These are phyloP conservation scores for Carollia perspicillata DNA, from an alignment of 2,113 vertebrate genomes.

Conservation along the genomic window DNA sequence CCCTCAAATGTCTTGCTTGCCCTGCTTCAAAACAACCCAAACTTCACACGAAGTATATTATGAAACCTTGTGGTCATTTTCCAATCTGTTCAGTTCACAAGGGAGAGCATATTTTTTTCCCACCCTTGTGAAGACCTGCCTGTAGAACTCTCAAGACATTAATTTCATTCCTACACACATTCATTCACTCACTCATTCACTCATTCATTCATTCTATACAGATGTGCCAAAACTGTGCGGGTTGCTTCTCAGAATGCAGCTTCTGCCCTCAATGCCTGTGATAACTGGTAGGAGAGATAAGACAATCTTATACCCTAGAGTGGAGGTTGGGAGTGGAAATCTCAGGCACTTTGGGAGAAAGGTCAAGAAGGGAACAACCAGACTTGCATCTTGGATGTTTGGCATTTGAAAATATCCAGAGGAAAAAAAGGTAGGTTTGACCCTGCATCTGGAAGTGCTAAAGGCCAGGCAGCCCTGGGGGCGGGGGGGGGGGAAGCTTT, in stretches of 20 bases:
- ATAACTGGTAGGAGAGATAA: background rate
- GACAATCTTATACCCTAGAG: background rate
- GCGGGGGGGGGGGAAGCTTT: background rate
- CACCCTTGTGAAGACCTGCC: background rate
- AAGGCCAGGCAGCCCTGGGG: background rate
- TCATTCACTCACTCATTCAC: too few species aligned
- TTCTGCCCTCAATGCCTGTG: rapidly evolving
- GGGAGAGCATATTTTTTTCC: background rate
- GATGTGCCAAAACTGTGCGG: background rate
- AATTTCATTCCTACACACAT: background rate
- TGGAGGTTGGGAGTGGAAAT: background rate
- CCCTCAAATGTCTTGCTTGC: background rate
- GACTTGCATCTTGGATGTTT: background rate
- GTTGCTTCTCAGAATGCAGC: background rate
- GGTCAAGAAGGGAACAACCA: background rate
- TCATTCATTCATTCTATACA: background rate
- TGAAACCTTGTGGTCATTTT: background rate
- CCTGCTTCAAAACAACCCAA: background rate
- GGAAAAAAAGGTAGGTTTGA: background rate
- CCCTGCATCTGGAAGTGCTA: background rate
- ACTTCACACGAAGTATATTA: background rate
- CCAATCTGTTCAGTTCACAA: background rate
- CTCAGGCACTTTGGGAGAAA: background rate
- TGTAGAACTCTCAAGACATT: background rate
- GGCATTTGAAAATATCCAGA: background rate